Base-by-base conservation (phyloP, 1,140 invertebrate species). In the Drosophila nebulosa region DNA sequence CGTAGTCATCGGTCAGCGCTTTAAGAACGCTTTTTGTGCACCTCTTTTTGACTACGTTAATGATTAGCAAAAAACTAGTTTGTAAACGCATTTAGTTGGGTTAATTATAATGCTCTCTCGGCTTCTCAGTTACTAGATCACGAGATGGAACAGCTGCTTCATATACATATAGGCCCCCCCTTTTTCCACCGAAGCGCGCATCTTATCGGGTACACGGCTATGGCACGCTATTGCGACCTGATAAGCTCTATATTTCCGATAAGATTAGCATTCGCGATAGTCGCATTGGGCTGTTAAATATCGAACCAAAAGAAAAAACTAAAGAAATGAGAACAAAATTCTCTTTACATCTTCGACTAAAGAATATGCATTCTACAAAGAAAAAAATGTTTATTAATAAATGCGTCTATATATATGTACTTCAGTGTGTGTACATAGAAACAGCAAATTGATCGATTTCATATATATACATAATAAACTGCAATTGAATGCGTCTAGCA, bases 1-100 rank as follows among this genome's bases (percentile, higher is more conserved):
- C 71, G 69, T 73, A 60, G 39, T 39, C 12, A 39, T 35, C 30
- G 35, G n/a, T 32, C 32, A 65, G 9, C 9, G 16, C 18, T 46
- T 21, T 10, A 18, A 21, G 39, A 21, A 46, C 39, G 39, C 39
- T 18, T 36, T 36, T 36, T 36, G 35, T n/a, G n/a, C 24, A 24
- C 24, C 4, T 32, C 30, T 32, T 32, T 32, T n/a, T n/a, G n/a
- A n/a, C 30, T n/a, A 9, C 30, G 18, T 21, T 21, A 46, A 21
- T 9, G 39, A 18, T 42, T 42, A 10, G 39, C 39, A 18, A 10
- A 10, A 18, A 46, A 46, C 16, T 46, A 46, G 16, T 46, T 46
- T 21, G 39, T 42, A 9, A 46, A 46, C 16, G 39, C 39, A 46
- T 46, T 1, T 46, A 4, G 39, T 46, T 12, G 9, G 16, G 16